Evolutionary conservation across 2,797 vertebrate species (phyloP).

Genomic region (Pelobates cultripes): DNA sequence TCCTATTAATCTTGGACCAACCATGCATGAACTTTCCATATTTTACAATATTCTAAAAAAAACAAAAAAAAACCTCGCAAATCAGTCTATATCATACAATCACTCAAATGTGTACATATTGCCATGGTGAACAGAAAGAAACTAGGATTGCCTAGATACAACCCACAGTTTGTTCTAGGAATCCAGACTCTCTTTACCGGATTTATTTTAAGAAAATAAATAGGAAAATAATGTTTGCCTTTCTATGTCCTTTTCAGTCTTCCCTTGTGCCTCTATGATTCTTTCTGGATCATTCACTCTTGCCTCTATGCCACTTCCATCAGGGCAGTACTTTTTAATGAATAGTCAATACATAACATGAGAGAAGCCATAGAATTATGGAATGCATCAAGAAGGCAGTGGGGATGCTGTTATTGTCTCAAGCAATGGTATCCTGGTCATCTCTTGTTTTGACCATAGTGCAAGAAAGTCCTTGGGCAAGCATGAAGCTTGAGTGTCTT

Average conservation of each 20-base stretch:
- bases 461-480: constrained; percentile 66
- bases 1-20: not conserved
- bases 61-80: not conserved
- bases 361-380: constrained; percentile 11
- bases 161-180: not conserved
- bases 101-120: not conserved
- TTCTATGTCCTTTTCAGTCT: not conserved
- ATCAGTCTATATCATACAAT: not conserved
- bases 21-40: not conserved
- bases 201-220: not conserved
- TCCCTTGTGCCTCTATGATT: not conserved
- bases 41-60: not conserved
- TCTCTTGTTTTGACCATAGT: constrained; percentile 57
- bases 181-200: no score
- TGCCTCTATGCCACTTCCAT: not conserved
- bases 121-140: not conserved
- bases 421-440: constrained; percentile 52
- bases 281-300: not conserved
- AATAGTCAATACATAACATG: not conserved
- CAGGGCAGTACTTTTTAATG: not conserved
- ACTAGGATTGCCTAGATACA: not conserved
- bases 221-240: not conserved
- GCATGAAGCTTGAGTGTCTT: constrained; percentile 58
- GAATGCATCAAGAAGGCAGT: constrained; percentile 37
- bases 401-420: constrained; percentile 33